A percentile compares a stretch with the other conserved stretches of the same genome.
These are phyloP conservation scores for Linurgus olivaceus DNA, from an alignment of 2,797 vertebrate species.

Conservation along the genomic window DNA sequence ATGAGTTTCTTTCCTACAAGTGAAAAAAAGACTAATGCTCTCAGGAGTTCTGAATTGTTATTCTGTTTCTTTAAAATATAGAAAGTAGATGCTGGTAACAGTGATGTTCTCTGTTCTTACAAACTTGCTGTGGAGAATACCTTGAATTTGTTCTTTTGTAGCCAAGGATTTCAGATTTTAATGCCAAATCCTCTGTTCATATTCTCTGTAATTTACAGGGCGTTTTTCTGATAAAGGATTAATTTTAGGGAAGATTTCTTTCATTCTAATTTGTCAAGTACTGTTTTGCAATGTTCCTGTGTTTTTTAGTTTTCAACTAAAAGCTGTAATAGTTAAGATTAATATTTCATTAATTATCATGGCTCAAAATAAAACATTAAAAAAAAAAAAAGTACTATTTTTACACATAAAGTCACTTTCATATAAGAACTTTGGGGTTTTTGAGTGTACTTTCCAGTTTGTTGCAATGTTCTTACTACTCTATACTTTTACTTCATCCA, in stretches of 20 bases:
- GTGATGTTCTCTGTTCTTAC: not conserved
- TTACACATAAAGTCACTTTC: not conserved
- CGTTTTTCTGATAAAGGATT: not conserved
- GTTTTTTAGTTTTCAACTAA: not conserved
- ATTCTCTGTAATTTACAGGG: not conserved
- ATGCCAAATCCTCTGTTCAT: not conserved
- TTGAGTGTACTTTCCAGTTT: not conserved
- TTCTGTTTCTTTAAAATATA: not conserved
- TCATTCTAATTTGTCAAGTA: not conserved
- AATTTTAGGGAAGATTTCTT: not conserved
- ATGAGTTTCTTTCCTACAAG: not conserved
- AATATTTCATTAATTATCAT: not conserved
- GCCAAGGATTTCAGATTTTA: not conserved
- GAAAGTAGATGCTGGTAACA: not conserved
- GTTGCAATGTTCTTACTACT: not conserved
- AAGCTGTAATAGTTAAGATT: not conserved
- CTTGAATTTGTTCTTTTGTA: not conserved
- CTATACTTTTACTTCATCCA: not conserved
- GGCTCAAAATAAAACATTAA: not conserved
- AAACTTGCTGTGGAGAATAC: not conserved
- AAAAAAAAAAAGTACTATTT: not conserved
- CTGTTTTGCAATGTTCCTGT: not conserved
- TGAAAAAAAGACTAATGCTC: not conserved
- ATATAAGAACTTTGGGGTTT: fast-evolving
- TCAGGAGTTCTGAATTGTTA: not conserved